Evolutionary conservation across 53 echinoderm and acorn worm genomes (phyloP), one percentile per base, ranked within the genome.

Genomic region (Crossaster papposus): DNA sequence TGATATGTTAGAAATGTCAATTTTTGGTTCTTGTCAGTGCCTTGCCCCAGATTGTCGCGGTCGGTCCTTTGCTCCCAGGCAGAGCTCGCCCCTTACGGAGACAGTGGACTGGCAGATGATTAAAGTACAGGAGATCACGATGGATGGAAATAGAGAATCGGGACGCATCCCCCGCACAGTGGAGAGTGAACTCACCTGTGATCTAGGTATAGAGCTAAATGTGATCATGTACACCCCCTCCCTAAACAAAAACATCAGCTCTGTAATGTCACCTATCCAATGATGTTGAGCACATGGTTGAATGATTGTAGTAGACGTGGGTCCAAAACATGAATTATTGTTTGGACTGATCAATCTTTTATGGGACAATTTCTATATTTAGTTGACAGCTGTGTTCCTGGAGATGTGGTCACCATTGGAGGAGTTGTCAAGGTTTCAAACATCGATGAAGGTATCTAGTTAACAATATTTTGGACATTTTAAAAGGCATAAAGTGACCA

Each of bases 331-430:
- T n/a, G 68, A 4, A 20, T n/a, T 68, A 64, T 1, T 11, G n/a
- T 68, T n/a, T n/a, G n/a, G 24, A 68, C 80, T 50, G 15, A 6
- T 22, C 26, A 11, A 14, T 36, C 22, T 30, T 80, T 30, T 30
- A 13, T 65, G 0, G 17, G 26, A 5, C 2, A 0, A 0, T 36
- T 23, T 64, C 64, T 13, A 17, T 23, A 64, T 78, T 0, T 89
- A 98, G 98, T 98, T 72, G 96, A 98, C 78, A 93, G 91, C 88
- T 98, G 98, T 91, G 94, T 98, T 36, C 98, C 98, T 58, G 98
- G 98, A 14, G 98, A 98, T 80, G 90, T 91, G 24, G 96, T 98
- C 33, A 96, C 96, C 44, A 91, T 98, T 28, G 91, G 96, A 53
- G 98, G 96, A n/a, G 81, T 98, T 62, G 96, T 98, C 70, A 98